phyloP scores from a whole-genome alignment of 2,113 vertebrate genomes.

The Chloropsis hardwickii region DNA sequence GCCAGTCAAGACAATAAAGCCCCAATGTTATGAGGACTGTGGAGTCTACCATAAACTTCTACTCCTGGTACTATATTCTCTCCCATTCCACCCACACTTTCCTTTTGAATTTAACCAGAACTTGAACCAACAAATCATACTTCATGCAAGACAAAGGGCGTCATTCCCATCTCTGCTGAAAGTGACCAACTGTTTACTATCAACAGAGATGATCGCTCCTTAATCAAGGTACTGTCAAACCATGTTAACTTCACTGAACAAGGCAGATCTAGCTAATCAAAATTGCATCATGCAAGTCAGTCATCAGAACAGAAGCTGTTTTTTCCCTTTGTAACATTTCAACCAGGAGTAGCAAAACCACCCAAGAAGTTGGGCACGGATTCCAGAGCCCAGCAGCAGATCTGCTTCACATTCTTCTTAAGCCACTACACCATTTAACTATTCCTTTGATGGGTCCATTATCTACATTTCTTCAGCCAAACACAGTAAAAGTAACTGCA shows the following conservation, averaged over 20 bases:
- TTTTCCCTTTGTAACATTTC: background rate
- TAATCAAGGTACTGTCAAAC: constrained; percentile 55
- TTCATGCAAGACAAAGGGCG: background rate
- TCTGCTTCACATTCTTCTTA: background rate
- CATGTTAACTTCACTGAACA: constrained; percentile 10
- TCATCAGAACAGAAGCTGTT: background rate
- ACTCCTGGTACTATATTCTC: background rate
- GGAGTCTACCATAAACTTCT: background rate
- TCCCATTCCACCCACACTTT: background rate
- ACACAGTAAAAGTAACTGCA: background rate
- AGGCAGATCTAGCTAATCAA: constrained; percentile 34
- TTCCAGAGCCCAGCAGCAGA: background rate
- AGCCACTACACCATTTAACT: background rate
- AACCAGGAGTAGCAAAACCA: background rate
- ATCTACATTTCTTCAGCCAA: background rate
- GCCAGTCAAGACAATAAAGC: background rate
- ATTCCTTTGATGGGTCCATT: background rate
- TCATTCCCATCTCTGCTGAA: constrained; percentile 25
- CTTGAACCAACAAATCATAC: constrained; percentile 18
- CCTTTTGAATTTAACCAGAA: constrained; percentile 11
- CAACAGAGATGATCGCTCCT: constrained; percentile 60
- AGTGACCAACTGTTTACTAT: constrained; percentile 70
- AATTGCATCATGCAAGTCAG: background rate
- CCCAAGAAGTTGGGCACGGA: background rate
- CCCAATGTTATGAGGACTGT: background rate